These are phyloP conservation scores for Pseudopleuronectes americanus DNA, from an alignment of 2,797 vertebrate species.

Conservation along the genomic window DNA sequence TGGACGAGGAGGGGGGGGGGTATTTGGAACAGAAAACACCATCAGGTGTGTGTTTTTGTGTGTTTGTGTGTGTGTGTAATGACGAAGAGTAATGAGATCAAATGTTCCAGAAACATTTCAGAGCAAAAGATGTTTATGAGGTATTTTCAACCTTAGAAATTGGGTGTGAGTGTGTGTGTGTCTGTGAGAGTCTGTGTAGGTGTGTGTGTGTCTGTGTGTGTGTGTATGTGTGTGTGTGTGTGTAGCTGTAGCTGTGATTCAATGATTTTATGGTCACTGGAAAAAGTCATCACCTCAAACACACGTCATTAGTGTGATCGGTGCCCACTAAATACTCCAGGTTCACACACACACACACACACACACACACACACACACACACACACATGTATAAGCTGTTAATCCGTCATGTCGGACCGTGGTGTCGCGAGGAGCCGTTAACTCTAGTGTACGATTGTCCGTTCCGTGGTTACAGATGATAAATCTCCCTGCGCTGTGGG, in stretches of 20 bases:
- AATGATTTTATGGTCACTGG: slow-evolving; percentile 18
- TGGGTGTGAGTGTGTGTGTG: not conserved
- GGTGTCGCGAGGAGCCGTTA: slow-evolving; percentile 50
- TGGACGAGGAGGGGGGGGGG: not conserved
- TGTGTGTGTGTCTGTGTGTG: slow-evolving; percentile 5
- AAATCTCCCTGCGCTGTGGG: slow-evolving; percentile 62
- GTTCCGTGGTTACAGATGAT: slow-evolving; percentile 55
- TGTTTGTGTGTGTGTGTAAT: slow-evolving; percentile 9
- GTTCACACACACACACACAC: not conserved
- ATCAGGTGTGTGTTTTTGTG: not conserved
- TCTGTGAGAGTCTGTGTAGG: not conserved
- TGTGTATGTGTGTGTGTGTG: slow-evolving; percentile 2
- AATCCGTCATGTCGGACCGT: slow-evolving; percentile 42
- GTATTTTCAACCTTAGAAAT: slow-evolving; percentile 8
- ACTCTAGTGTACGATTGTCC: slow-evolving; percentile 55
- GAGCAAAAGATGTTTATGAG: slow-evolving; percentile 29
- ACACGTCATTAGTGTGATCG: slow-evolving; percentile 36
- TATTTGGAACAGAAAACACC: slow-evolving; percentile 23
- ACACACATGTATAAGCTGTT: slow-evolving; percentile 30
- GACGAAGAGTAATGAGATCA: slow-evolving; percentile 45
- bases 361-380: slow-evolving; percentile 19
- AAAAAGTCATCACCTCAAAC: slow-evolving; percentile 40
- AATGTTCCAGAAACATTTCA: slow-evolving; percentile 48
- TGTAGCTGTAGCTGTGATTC: not conserved
- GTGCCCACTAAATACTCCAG: slow-evolving; percentile 21